A percentile compares a stretch with the other conserved stretches of the same genome.
Evolutionary conservation across 92 coral and sea anemone genomes (phyloP).

Genomic region (Zoanthus sociatus): DNA sequence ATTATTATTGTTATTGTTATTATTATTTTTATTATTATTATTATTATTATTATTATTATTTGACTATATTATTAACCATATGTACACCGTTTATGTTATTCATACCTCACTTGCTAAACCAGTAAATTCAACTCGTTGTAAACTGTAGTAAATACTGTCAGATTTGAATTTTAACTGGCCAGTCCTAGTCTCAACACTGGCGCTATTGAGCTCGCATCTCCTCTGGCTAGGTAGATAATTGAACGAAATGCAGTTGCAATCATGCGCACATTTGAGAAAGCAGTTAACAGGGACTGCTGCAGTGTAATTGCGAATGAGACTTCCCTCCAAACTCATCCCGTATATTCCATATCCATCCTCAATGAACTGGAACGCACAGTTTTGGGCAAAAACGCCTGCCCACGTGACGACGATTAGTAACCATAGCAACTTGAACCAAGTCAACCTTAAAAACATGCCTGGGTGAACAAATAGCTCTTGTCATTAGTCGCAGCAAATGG

Average conservation of each 20-base stretch:
- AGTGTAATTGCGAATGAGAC: background rate
- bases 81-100: too few species aligned
- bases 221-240: conserved; percentile 25
- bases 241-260: conserved; percentile 53
- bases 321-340: conserved; percentile 38
- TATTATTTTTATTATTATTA: too few species aligned
- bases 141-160: conserved; percentile 33
- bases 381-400: conserved; percentile 6
- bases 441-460: conserved; percentile 24
- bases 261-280: conserved; percentile 37
- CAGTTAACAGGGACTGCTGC: conserved; percentile 24
- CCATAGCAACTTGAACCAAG: conserved; percentile 28
- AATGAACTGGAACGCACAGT: conserved; percentile 17
- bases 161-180: background rate
- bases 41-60: too few species aligned
- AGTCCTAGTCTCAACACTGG: conserved; percentile 11
- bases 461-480: background rate
- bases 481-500: too few species aligned
- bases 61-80: too few species aligned
- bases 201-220: conserved; percentile 48
- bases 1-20: too few species aligned
- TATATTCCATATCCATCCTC: conserved; percentile 19
- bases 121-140: background rate
- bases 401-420: background rate
- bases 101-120: background rate